Conservation (phyloP, 1,140 invertebrate genomes). For the Sipha flava region DNA sequence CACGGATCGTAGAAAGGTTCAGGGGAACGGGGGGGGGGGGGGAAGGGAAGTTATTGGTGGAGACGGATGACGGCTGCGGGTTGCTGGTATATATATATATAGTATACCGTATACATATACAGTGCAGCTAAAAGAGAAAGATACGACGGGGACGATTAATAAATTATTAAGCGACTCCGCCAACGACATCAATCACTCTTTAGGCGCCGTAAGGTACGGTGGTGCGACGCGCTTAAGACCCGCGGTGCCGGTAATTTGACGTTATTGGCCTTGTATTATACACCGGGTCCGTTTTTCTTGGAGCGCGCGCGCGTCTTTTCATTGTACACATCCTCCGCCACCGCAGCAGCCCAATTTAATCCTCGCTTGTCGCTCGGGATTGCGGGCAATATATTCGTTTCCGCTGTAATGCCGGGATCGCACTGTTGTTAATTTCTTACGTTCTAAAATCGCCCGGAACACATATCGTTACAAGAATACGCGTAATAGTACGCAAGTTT, state of each 20-base stretch:
- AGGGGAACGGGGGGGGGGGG: too few relatives aligned
- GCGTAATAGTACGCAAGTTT: too few relatives aligned
- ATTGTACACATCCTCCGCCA: too few relatives aligned
- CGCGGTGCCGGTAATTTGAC: background rate
- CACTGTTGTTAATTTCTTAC: too few relatives aligned
- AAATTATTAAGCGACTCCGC: conserved; percentile 8
- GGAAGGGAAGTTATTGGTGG: too few relatives aligned
- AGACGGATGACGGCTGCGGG: background rate
- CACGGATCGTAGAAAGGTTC: too few relatives aligned
- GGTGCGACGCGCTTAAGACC: background rate
- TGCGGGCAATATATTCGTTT: too few relatives aligned
- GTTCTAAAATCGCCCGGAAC: too few relatives aligned
- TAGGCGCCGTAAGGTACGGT: background rate
- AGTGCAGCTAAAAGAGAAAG: background rate
- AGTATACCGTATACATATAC: background rate
- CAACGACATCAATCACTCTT: conserved; percentile 22
- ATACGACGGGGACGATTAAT: conserved; percentile 1
- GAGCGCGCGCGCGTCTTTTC: background rate
- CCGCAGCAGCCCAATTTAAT: too few relatives aligned
- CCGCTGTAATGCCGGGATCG: too few relatives aligned
- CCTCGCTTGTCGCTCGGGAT: too few relatives aligned
- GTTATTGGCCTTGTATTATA: conserved; percentile 15
- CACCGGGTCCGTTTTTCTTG: background rate
- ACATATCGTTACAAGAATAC: too few relatives aligned
- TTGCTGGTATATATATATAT: background rate